Evolutionary conservation across 2,888 invertebrate genomes (phyloP), one percentile per base, ranked within the genome.

Genomic region (Germaria angustata): DNA sequence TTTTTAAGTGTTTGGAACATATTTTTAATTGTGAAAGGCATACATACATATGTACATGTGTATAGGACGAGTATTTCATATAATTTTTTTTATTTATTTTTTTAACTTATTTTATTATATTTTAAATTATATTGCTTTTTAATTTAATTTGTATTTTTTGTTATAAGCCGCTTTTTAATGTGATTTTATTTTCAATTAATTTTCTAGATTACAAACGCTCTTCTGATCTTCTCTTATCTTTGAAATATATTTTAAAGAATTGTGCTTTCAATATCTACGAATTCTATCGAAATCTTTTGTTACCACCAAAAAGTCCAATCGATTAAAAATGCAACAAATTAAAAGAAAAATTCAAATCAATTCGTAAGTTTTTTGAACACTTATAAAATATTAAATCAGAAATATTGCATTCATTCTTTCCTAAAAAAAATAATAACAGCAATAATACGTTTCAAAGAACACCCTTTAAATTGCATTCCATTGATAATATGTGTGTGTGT

Each of bases 171-270:
- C 22, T 39, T 69, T 53, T 61, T 69, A 51, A 68, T 28, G 7
- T 55, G 32, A 11, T 61, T 32, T 69, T 55, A 41, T 53, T 6
- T 39, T 49, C 24, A 28, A 61, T 61, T 44, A 13, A 53, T 49
- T 77, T 73, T 73, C 63, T 81, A 84, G 85, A 76, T 81, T 76
- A 69, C 66, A 68, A 79, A 44, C 81, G 80, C 55, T 79, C 82
- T 44, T 80, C 61, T 59, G 81, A 84, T 57, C 66, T 84, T 53
- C 75, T 85, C 49, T 75, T 84, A 51, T 84, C 84, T 61, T 81
- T 84, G 69, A 84, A 83, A 84, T 82, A 77, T 68, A 84, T 84
- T 59, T 68, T 85, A 68, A 82, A 51, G 51, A 84, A 85, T 71
- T 84, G 76, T 57, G 28, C 81, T 53, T 75, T 82, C 59, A 81